phyloP scores from a whole-genome alignment of 2,888 invertebrate species.

The Hybos culiciformis region DNA sequence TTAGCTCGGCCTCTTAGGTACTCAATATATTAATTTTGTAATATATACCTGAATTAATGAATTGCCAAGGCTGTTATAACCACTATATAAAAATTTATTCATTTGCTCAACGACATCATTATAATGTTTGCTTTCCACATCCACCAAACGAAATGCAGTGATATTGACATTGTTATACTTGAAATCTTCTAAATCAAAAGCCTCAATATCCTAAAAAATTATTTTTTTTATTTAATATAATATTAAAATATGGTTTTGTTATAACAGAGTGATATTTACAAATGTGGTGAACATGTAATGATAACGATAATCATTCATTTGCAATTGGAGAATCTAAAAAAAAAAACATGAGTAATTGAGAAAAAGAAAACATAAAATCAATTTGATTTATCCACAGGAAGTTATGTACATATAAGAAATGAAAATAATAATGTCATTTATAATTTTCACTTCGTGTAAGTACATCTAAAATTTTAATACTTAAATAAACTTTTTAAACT shows the following conservation, averaged over 20 bases:
- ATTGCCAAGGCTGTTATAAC: constrained; percentile 56
- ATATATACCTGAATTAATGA: constrained; percentile 50
- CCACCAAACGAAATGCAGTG: constrained; percentile 83
- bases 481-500: background rate
- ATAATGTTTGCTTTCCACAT: constrained; percentile 61
- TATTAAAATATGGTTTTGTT: background rate
- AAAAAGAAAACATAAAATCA: too few relatives aligned
- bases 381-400: too few relatives aligned
- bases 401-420: too few relatives aligned
- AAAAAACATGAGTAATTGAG: constrained; percentile 29
- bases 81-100: constrained; percentile 78
- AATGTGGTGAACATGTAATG: constrained; percentile 93
- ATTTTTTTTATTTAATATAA: background rate
- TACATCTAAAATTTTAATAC: constrained; percentile 1
- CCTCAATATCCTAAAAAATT: constrained; percentile 58
- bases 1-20: too few relatives aligned
- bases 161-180: constrained; percentile 90
- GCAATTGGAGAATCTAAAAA: constrained; percentile 74
- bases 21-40: too few relatives aligned
- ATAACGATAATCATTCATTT: constrained; percentile 91
- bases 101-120: constrained; percentile 65
- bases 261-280: constrained; percentile 47
- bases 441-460: too few relatives aligned
- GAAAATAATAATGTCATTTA: too few relatives aligned
- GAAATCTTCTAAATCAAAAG: constrained; percentile 79